Base-by-base conservation (phyloP, 2,888 invertebrate genomes). In the Elmis aenea region DNA sequence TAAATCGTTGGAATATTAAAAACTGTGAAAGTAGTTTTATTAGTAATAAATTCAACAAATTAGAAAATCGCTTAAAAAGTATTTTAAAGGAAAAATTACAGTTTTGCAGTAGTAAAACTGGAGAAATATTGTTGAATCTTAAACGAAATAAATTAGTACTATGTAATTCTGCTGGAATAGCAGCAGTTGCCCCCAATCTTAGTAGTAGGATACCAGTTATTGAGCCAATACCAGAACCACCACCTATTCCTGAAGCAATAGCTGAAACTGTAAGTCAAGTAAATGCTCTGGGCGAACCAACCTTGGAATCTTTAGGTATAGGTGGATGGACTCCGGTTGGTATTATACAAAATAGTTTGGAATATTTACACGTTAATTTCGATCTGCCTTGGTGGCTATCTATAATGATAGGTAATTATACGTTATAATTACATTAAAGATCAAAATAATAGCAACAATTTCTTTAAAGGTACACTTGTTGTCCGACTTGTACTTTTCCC, bases 351-450 rank as follows among this genome's bases (percentile, higher is more conserved):
- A 74, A 79, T 26, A 75, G 76, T 43, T 70, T 96, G 53, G 95
- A 97, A 66, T 83, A 72, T 55, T 52, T 94, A 21, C 96, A 97
- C 61, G 76, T 87, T n/a, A 68, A 74, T 0, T 66, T 77, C 6
- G 89, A 85, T 51, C 47, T 96, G 6, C 96, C 96, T 1, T 97
- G 97, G 97, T 97, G 95, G 93, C 81, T 75, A 20, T 73, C 88
- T 6, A 93, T 96, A 52, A 72, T 83, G 2, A 68, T 84, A 33
- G 86, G 83, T 81, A 67, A 54, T 39, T 51, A 26, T 22, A 23
- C 30, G 31, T 5, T 5, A 24, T 32, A 36, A 30, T 37, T 27
- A 14, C 13, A 25, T 11, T 33, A 8, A 9, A 12, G 29, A 14
- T 26, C 35, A 24, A 4, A 33, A 10, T 3, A 26, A 35, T 16